Evolutionary conservation across 1,140 invertebrate species (phyloP), one percentile per base, ranked within the genome.

Genomic region (Saxidomus purpurata): DNA sequence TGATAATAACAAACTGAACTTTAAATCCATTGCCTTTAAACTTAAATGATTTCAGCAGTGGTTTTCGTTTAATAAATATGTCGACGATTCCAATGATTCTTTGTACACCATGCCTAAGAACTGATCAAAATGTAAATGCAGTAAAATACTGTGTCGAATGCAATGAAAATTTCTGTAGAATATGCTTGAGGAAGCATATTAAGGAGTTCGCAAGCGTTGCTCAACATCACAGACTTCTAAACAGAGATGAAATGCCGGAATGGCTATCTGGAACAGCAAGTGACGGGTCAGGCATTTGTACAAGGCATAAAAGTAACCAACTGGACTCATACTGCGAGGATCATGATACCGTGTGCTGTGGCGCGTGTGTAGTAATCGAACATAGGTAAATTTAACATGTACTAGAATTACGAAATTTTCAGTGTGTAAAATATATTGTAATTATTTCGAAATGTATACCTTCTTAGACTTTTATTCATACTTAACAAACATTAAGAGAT

Each of bases 71-170:
- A 25, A 63, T 1, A 63, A 63, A n/a, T 11, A 63, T 63, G 59
- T 63, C 59, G 11, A 40, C 15, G 13, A 28, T 49, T 22, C 17
- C 71, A 28, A 76, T 6, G 15, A 76, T 76, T 25, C 28, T 69
- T 4, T 84, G 81, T 28, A 43, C 81, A 34, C 43, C 59, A 25
- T 84, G 81, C 49, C 22, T 84, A 19, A 61, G 81, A 34, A 38
- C 69, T 38, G 59, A 63, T 49, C 28, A 40, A 40, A 49, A 11
- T 22, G 40, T 38, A 0, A 43, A 47, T 25, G 55, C 31, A 17
- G 40, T 84, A 22, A 84, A 84, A 67, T 84, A 84, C 31, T 84
- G 81, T 31, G 38, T 31, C 8, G 34, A 69, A 28, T 84, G 81
- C 40, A 69, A 69, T 38, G 81, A 69, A 49, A 84, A 84, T 22